These are phyloP conservation scores for Microchirus variegatus DNA, from an alignment of 2,797 vertebrate genomes.

Conservation along the genomic window DNA sequence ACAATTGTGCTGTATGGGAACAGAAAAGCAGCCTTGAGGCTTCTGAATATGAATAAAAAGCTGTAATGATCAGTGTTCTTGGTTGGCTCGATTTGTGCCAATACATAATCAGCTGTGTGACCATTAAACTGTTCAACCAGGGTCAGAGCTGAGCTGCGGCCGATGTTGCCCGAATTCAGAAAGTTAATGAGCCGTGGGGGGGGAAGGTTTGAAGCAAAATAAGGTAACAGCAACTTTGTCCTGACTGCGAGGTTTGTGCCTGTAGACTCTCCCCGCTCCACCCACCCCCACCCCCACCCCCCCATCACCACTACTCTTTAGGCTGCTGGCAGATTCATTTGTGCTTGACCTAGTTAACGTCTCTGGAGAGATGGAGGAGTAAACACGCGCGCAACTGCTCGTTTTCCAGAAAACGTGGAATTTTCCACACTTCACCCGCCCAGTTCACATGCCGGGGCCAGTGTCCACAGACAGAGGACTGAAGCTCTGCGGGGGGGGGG, in stretches of 20 bases:
- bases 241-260: slow-evolving; percentile 55
- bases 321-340: slow-evolving; percentile 71
- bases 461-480: slow-evolving; percentile 13
- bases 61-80: slow-evolving; percentile 48
- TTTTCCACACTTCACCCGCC: slow-evolving; percentile 65
- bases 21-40: neutral
- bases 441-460: slow-evolving; percentile 25
- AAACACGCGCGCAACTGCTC: slow-evolving; percentile 63
- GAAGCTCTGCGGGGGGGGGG: neutral
- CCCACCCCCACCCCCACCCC: neutral
- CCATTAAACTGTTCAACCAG: slow-evolving; percentile 64
- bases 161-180: slow-evolving; percentile 43
- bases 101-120: slow-evolving; percentile 59
- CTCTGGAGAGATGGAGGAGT: slow-evolving; percentile 62
- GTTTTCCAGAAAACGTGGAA: slow-evolving; percentile 68
- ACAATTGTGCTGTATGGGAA: slow-evolving; percentile 16
- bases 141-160: slow-evolving; percentile 44
- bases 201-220: slow-evolving; percentile 59
- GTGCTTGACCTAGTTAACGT: slow-evolving; percentile 78
- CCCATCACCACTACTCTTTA: slow-evolving; percentile 56
- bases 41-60: slow-evolving; percentile 36
- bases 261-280: slow-evolving; percentile 47
- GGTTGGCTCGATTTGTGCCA: slow-evolving; percentile 52
- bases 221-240: slow-evolving; percentile 54
- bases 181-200: slow-evolving; percentile 62